Evolutionary conservation across 2,797 vertebrate genomes (phyloP).

Genomic region (Silurus aristotelis): DNA sequence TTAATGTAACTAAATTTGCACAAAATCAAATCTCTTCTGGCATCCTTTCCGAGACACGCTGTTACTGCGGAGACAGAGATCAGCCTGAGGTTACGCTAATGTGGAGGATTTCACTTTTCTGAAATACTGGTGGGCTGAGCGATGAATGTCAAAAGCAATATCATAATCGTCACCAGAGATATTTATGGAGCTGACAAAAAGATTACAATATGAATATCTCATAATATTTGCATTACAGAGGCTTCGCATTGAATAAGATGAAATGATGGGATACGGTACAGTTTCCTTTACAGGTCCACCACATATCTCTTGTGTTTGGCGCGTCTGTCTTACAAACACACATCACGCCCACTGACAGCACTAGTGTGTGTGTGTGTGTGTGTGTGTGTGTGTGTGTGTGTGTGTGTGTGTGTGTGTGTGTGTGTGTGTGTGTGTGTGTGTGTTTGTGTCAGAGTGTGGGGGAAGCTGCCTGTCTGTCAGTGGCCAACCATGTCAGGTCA

Average conservation of each 20-base stretch:
- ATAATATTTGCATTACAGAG: neutral
- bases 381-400: conserved; percentile 10
- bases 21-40: neutral
- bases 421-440: conserved; percentile 10
- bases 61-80: neutral
- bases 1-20: neutral
- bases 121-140: neutral
- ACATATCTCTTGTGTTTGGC: neutral
- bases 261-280: neutral
- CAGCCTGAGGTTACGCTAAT: neutral
- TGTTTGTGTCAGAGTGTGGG: neutral
- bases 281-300: neutral
- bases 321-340: neutral
- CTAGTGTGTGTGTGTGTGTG: neutral
- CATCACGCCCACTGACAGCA: neutral
- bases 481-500: neutral
- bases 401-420: conserved; percentile 8
- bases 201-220: neutral
- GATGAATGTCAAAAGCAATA: neutral
- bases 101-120: neutral
- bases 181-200: neutral
- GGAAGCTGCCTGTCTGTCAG: neutral
- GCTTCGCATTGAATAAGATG: neutral
- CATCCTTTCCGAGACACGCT: neutral
- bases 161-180: neutral